Conservation (phyloP, 2,888 invertebrate species). For the Melanophora roralis region DNA sequence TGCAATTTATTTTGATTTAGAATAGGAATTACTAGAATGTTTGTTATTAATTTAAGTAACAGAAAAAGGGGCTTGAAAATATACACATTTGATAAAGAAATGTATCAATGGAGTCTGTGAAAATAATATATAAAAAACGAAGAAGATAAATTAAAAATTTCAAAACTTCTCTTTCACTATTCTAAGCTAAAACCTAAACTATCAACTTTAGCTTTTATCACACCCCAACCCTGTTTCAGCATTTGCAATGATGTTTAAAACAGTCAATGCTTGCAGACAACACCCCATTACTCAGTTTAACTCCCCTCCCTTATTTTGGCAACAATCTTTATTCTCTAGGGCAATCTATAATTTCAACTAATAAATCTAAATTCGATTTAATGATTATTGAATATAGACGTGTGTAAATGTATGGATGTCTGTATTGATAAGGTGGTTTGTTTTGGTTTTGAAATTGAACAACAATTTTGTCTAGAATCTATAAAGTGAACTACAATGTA, state of each 20-base stretch:
- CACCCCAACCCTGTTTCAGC: too few relatives aligned
- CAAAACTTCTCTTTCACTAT: too few relatives aligned
- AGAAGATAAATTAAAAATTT: too few relatives aligned
- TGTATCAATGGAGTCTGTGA: too few relatives aligned
- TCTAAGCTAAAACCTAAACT: too few relatives aligned
- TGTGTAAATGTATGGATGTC: not conserved
- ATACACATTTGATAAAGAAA: too few relatives aligned
- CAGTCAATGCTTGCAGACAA: not conserved
- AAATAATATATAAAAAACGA: too few relatives aligned
- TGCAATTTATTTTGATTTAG: constrained; percentile 57
- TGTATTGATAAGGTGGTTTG: constrained; percentile 65
- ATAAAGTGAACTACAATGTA: constrained; percentile 15
- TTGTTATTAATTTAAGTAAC: constrained; percentile 37
- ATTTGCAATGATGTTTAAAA: too few relatives aligned
- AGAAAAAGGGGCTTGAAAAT: too few relatives aligned
- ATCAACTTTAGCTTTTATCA: not conserved
- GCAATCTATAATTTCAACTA: constrained; percentile 57
- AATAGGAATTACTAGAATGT: constrained; percentile 2
- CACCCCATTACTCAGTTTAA: not conserved
- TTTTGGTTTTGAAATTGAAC: constrained; percentile 63
- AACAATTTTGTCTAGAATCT: constrained; percentile 17
- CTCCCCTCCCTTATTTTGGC: constrained; percentile 10
- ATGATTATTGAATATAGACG: constrained; percentile 60
- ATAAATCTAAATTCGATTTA: constrained; percentile 65
- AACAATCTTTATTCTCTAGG: constrained; percentile 41